Percentiles rank a stretch among this genome's conserved stretches.
These are phyloP conservation scores for Herpetotheres cachinnans DNA, from an alignment of 2,113 vertebrate genomes.

Conservation along the genomic window DNA sequence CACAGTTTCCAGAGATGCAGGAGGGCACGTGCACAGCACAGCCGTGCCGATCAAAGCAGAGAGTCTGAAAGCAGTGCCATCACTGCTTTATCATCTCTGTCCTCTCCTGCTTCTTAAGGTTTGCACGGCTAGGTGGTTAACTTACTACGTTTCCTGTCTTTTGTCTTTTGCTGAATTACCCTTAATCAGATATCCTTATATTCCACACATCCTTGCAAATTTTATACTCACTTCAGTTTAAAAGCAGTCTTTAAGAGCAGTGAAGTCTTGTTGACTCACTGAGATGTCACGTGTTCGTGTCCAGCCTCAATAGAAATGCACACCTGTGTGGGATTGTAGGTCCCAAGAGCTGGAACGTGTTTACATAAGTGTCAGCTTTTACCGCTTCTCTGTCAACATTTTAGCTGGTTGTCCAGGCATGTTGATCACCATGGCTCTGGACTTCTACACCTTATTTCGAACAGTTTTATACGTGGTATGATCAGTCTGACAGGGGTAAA, in stretches of 20 bases:
- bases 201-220: not conserved
- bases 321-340: not conserved
- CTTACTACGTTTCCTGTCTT: not conserved
- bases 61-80: not conserved
- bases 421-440: not conserved
- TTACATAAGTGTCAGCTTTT: not conserved
- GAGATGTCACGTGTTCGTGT: not conserved
- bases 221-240: not conserved
- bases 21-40: no score
- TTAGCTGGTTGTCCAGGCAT: not conserved
- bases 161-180: not conserved
- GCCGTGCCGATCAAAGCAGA: not conserved
- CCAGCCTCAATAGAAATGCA: not conserved
- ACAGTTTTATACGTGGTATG: not conserved
- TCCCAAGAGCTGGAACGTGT: not conserved
- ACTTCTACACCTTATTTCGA: not conserved
- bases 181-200: not conserved
- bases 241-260: not conserved
- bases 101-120: not conserved
- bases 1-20: no score
- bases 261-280: not conserved
- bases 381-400: not conserved
- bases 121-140: not conserved
- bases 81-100: accelerated
- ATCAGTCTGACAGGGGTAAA: not conserved